phyloP scores from a whole-genome alignment of 2,888 invertebrate species.

The Thera britannica region DNA sequence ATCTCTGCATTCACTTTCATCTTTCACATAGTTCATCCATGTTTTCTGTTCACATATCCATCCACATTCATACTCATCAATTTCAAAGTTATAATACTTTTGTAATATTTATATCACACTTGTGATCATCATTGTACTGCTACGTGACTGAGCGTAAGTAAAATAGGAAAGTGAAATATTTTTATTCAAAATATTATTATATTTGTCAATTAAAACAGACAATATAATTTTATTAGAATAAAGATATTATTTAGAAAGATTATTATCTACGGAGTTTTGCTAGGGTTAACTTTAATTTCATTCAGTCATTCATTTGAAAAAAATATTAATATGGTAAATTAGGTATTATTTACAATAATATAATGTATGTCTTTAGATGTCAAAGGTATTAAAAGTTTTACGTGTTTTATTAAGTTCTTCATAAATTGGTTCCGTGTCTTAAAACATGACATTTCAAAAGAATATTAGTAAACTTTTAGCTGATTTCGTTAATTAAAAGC shows the following conservation, averaged over 20 bases:
- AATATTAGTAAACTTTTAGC: too few species aligned
- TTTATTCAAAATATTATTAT: constrained; percentile 76
- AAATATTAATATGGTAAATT: too few species aligned
- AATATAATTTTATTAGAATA: constrained; percentile 77
- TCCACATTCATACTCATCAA: too few species aligned
- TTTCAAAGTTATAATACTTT: not conserved
- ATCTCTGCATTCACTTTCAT: not conserved
- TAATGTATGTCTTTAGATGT: too few species aligned
- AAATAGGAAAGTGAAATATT: constrained; percentile 64
- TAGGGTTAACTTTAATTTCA: constrained; percentile 20
- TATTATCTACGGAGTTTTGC: constrained; percentile 57
- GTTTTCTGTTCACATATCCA: too few species aligned
- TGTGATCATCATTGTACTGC: constrained; percentile 57
- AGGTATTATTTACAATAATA: too few species aligned
- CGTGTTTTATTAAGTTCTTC: too few species aligned
- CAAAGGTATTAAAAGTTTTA: too few species aligned
- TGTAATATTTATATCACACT: constrained; percentile 35
- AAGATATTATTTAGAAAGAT: constrained; percentile 78
- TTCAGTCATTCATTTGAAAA: not conserved
- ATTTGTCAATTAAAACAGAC: constrained; percentile 75
- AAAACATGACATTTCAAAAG: too few species aligned
- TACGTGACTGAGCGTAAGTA: constrained; percentile 76
- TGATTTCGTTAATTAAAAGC: too few species aligned
- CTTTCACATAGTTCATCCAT: not conserved
- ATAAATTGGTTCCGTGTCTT: too few species aligned